phyloP scores from a whole-genome alignment of 1,140 invertebrate genomes.

The Magallana gigas region DNA sequence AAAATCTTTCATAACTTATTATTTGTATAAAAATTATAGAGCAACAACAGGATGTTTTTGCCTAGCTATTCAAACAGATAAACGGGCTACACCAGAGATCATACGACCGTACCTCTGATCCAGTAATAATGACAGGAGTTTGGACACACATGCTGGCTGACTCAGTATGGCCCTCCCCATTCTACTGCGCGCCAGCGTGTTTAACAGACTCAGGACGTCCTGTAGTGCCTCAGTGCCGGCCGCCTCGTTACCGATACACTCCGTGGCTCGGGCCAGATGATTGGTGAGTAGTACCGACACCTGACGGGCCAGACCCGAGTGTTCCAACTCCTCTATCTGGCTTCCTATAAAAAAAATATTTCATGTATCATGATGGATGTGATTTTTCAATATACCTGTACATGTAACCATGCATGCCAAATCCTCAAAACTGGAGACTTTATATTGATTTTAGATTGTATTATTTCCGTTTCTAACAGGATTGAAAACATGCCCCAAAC shows the following conservation, averaged over 20 bases:
- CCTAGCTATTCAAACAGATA: too few species aligned
- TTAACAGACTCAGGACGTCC: slow-evolving; percentile 78
- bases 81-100: too few species aligned
- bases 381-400: too few species aligned
- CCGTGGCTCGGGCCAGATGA: slow-evolving; percentile 78
- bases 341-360: slow-evolving; percentile 56
- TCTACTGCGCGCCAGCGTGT: slow-evolving; percentile 76
- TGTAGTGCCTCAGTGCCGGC: slow-evolving; percentile 77
- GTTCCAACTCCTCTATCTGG: slow-evolving; percentile 73
- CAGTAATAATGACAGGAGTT: slow-evolving; percentile 77
- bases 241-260: slow-evolving; percentile 75
- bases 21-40: too few species aligned
- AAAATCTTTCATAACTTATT: too few species aligned
- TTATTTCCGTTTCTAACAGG: too few species aligned
- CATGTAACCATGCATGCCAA: too few species aligned
- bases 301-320: slow-evolving; percentile 78
- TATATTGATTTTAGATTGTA: too few species aligned
- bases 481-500: too few species aligned
- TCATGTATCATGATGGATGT: background rate
- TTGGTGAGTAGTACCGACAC: slow-evolving; percentile 78
- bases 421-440: too few species aligned
- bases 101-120: slow-evolving; percentile 73
- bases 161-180: slow-evolving; percentile 79
- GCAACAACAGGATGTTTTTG: too few species aligned
- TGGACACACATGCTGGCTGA: slow-evolving; percentile 79